A percentile compares a stretch with the other conserved stretches of the same genome.
Evolutionary conservation across 1,140 invertebrate species (phyloP).

Genomic region (Drosophila varians): DNA sequence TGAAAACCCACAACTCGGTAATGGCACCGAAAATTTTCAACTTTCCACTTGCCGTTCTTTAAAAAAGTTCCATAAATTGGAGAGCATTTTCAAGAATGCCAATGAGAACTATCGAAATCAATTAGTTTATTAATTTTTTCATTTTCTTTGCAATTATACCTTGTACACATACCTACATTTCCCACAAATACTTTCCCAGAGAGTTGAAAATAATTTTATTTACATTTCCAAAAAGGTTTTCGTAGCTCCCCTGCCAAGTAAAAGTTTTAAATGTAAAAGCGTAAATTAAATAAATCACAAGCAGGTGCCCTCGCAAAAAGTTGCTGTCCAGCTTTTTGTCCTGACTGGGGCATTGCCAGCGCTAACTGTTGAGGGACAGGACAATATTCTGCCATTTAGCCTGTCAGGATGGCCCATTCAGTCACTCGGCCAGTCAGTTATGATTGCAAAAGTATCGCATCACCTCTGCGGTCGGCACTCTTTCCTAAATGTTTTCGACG

Average conservation of each 20-base stretch:
- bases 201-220: conserved; percentile 2
- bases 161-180: neutral
- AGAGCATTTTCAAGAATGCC: conserved; percentile 9
- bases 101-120: neutral
- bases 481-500: conserved; percentile 34
- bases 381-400: conserved; percentile 32
- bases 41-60: conserved; percentile 35
- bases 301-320: conserved; percentile 19
- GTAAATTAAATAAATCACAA: conserved; percentile 53
- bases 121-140: neutral
- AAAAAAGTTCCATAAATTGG: conserved; percentile 60
- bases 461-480: conserved; percentile 33
- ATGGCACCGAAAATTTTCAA: conserved; percentile 42
- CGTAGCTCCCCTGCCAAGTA: neutral
- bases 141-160: neutral
- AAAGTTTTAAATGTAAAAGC: conserved; percentile 43
- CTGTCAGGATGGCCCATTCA: conserved; percentile 30
- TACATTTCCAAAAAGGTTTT: conserved; percentile 1
- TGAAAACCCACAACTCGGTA: conserved; percentile 30
- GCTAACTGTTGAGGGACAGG: conserved; percentile 18
- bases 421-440: conserved; percentile 32
- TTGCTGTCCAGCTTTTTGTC: conserved; percentile 9
- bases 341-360: conserved; percentile 1
- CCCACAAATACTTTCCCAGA: neutral
- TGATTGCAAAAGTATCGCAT: conserved; percentile 48